Percentiles rank a stretch among this genome's conserved stretches.
These are phyloP conservation scores for Eurois occulta DNA, from an alignment of 2,888 invertebrate genomes.

Conservation along the genomic window DNA sequence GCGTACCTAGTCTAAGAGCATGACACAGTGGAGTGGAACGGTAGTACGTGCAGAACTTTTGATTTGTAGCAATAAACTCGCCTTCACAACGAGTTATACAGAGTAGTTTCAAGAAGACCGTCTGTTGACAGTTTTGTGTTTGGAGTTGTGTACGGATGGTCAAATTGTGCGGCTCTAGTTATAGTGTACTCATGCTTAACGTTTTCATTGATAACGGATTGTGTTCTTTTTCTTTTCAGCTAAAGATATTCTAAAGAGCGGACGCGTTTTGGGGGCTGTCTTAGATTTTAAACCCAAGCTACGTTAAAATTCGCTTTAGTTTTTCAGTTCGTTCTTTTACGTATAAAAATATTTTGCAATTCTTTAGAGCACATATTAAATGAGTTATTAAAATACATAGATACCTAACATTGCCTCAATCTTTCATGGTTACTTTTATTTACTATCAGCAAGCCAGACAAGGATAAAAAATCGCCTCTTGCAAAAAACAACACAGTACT, in stretches of 20 bases:
- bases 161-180: neutral
- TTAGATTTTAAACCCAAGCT: neutral
- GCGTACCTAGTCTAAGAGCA: conserved; percentile 11
- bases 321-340: too few relatives aligned
- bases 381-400: neutral
- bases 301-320: neutral
- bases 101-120: conserved; percentile 42
- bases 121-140: neutral
- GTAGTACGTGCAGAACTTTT: conserved; percentile 70
- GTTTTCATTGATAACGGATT: neutral
- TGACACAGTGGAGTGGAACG: conserved; percentile 62
- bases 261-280: neutral
- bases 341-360: neutral
- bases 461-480: conserved; percentile 20
- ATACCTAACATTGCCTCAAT: neutral
- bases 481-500: conserved; percentile 32
- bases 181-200: neutral
- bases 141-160: neutral
- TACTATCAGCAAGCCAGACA: conserved; percentile 19
- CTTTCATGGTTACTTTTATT: neutral
- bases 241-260: neutral
- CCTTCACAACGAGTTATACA: conserved; percentile 64
- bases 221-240: neutral
- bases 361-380: neutral
- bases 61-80: conserved; percentile 80